Conservation (phyloP, 1,140 invertebrate species). For the Caenorhabditis briggsae region DNA sequence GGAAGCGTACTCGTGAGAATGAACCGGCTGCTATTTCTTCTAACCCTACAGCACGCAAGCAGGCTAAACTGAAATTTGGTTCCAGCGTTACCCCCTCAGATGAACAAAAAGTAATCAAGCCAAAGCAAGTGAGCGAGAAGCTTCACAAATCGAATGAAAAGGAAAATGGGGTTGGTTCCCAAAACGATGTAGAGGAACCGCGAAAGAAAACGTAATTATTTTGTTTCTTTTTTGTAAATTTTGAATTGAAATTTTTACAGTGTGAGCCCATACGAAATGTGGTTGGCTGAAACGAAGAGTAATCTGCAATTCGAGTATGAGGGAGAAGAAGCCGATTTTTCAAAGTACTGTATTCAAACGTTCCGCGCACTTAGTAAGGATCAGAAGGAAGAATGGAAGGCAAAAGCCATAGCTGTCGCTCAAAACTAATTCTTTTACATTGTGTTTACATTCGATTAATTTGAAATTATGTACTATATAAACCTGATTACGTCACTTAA, state of each 20-base stretch:
- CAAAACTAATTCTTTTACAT: not conserved
- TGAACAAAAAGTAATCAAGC: not conserved
- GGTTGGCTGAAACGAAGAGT: conserved; percentile 7
- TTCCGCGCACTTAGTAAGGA: conserved; percentile 30
- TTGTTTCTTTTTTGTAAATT: not conserved
- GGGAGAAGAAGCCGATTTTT: conserved; percentile 8
- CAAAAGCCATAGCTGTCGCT: not conserved
- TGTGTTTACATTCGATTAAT: not conserved
- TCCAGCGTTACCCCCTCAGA: no score
- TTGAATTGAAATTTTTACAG: not conserved
- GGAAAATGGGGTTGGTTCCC: not conserved
- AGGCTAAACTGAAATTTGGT: conserved; percentile 34
- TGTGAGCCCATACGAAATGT: conserved; percentile 16
- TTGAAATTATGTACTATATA: conserved; percentile 12
- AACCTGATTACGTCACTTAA: conserved; percentile 1
- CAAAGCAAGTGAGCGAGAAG: not conserved
- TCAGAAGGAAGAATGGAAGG: conserved; percentile 39
- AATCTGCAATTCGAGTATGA: not conserved
- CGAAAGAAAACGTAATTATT: not conserved
- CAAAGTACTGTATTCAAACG: conserved; percentile 34
- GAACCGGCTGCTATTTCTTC: not conserved
- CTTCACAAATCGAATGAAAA: not conserved
- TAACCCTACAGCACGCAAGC: conserved; percentile 1
- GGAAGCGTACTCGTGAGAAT: not conserved
- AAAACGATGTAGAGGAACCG: not conserved